These are phyloP conservation scores for human (Homo sapiens) DNA, from an alignment of 2,113 vertebrate genomes.

Conservation along the genomic window DNA sequence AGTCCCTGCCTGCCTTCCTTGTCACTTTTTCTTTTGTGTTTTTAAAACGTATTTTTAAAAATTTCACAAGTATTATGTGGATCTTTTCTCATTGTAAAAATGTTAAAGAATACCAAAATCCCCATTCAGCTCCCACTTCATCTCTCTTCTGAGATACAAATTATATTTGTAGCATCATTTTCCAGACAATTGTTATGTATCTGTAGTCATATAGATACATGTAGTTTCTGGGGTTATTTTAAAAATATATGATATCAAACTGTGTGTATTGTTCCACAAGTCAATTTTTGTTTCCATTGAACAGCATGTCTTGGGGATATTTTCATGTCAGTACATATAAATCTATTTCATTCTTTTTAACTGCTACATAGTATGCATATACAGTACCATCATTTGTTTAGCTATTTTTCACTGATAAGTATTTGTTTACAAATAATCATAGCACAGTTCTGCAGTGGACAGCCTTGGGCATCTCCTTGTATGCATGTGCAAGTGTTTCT, in stretches of 20 bases:
- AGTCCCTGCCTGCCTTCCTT: not conserved
- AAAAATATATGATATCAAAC: slow-evolving; percentile 24
- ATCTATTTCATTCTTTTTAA: slow-evolving; percentile 36
- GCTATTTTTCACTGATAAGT: not conserved
- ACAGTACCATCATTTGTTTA: not conserved
- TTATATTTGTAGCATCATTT: not conserved
- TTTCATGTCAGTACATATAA: slow-evolving; percentile 23
- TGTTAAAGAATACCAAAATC: not conserved
- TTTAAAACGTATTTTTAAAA: not conserved
- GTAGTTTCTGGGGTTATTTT: not conserved
- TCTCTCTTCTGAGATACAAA: slow-evolving; percentile 29
- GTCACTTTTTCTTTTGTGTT: not conserved
- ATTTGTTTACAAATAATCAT: not conserved
- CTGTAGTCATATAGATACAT: not conserved
- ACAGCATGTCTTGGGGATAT: not conserved
- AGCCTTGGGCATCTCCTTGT: not conserved
- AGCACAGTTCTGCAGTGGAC: not conserved
- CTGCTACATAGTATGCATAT: not conserved
- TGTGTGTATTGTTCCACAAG: not conserved
- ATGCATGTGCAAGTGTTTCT: not conserved
- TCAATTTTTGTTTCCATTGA: not conserved
- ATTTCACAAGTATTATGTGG: not conserved
- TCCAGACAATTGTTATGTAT: not conserved
- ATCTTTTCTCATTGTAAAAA: slow-evolving; percentile 35
- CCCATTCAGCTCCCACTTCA: not conserved